Evolutionary conservation across 2,113 vertebrate species (phyloP), one percentile per base, ranked within the genome.

Genomic region (Mormyrus iriodes): DNA sequence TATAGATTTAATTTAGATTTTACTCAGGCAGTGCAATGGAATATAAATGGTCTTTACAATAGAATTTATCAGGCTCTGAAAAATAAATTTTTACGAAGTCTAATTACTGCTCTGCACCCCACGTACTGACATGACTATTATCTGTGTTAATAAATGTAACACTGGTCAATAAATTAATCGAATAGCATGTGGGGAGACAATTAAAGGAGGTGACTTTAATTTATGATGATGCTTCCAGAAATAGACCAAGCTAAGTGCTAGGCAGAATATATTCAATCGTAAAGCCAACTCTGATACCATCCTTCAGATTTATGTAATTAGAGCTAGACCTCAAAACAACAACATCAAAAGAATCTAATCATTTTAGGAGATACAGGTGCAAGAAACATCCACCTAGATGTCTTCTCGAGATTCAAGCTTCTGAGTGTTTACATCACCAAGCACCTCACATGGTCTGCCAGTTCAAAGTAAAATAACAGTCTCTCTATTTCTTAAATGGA

Each of bases 211-310:
- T 24, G 39, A 82, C 76, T 44, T 82, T 44, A 44, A 82, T 82
- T 82, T 82, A 82, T 82, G 39, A 82, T 44, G 76, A 69, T 69
- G 61, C 76, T 44, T 44, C 76, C 76, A 39, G 76, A 82, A 82
- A 82, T 44, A 44, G 76, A 42, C 15, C 76, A 82, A 44, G n/a
- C 35, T 44, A 44, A 44, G 35, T 82, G 76, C 76, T 4, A 0
- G 19, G 35, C 19, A 82, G 39, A 82, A 82, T 39, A 19, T 27
- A 82, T 44, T 44, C 15, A 44, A 44, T 44, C 5, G 9, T 10
- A 27, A 65, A 65, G 61, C 27, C n/a, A 65, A 13, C 9, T 69
- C n/a, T 69, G 61, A 69, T 69, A 69, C 61, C 61, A 69, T 69
- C 61, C 27, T 27, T 69, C 61, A 13, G n/a, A 69, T 69, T 48